A percentile compares a stretch with the other conserved stretches of the same genome.
Conservation (phyloP, 2,797 vertebrate species). For the Myiotriccus ornatus region DNA sequence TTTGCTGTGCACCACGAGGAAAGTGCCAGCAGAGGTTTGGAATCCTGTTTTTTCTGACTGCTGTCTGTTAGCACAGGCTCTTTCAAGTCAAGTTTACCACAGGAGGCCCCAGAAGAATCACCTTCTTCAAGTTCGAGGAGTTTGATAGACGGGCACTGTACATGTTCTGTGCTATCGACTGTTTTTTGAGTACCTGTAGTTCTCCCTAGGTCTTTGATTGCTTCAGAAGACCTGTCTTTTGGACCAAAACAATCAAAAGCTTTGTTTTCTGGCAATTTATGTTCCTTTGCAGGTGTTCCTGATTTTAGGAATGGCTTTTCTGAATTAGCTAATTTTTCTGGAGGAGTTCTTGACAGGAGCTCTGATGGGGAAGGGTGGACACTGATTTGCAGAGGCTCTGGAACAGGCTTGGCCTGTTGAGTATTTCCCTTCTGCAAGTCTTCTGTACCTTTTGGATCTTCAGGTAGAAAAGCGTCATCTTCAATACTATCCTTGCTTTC, state of each 20-base stretch:
- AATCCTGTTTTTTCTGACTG: constrained; percentile 25
- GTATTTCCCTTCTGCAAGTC: constrained; percentile 31
- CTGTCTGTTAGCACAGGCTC: constrained; percentile 31
- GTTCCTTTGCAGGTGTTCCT: constrained; percentile 21
- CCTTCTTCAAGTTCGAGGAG: constrained; percentile 26
- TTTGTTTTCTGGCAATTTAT: constrained; percentile 35
- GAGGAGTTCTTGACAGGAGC: neutral
- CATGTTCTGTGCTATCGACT: neutral
- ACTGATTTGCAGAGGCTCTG: neutral
- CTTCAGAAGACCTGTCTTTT: constrained; percentile 40
- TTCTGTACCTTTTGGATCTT: constrained; percentile 57
- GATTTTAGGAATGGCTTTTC: constrained; percentile 35
- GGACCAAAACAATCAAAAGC: neutral
- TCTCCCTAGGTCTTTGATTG: constrained; percentile 50
- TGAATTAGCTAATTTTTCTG: constrained; percentile 2
- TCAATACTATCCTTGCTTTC: constrained; percentile 71
- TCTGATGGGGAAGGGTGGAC: neutral
- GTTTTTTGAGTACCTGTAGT: neutral
- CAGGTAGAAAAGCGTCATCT: constrained; percentile 69
- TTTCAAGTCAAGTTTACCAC: constrained; percentile 31
- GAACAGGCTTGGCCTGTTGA: constrained; percentile 15
- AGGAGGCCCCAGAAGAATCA: neutral
- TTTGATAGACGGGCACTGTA: neutral
- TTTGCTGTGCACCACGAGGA: neutral
- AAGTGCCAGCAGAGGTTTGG: constrained; percentile 45